Conservation (phyloP, 1,140 invertebrate genomes). For the Hyles vespertilio region DNA sequence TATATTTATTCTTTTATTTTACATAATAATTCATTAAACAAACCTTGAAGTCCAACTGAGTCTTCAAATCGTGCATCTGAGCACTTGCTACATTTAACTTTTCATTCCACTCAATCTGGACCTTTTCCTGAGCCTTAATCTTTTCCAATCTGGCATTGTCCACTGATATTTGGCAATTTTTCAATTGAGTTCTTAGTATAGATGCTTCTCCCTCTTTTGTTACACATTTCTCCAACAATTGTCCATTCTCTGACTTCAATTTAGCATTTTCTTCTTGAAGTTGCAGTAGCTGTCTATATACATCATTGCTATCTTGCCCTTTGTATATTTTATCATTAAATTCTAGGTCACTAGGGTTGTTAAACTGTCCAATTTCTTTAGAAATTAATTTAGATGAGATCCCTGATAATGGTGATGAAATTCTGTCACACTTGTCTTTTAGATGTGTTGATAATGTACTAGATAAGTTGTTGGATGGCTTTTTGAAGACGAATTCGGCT, state of each 20-base stretch:
- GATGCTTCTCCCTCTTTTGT: constrained; percentile 70
- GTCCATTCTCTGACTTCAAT: constrained; percentile 62
- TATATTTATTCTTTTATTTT: too few species aligned
- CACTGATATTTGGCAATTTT: constrained; percentile 50
- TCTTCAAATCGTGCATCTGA: constrained; percentile 53
- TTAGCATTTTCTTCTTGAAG: constrained; percentile 65
- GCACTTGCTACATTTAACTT: constrained; percentile 45
- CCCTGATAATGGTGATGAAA: constrained; percentile 55
- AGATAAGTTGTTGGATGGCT: constrained; percentile 30
- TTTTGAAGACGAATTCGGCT: constrained; percentile 47
- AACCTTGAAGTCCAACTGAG: constrained; percentile 70
- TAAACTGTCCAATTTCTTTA: constrained; percentile 22
- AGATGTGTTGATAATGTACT: constrained; percentile 38
- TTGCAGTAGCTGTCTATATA: constrained; percentile 48
- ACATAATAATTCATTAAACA: neutral
- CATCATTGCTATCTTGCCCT: constrained; percentile 36
- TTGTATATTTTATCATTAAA: constrained; percentile 52
- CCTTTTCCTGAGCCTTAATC: constrained; percentile 57
- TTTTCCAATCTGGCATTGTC: constrained; percentile 62
- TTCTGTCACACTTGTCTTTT: constrained; percentile 47
- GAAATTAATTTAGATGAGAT: constrained; percentile 35
- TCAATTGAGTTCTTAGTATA: constrained; percentile 63
- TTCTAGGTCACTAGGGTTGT: constrained; percentile 40
- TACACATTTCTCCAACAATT: constrained; percentile 62
- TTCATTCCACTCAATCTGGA: constrained; percentile 60